Evolutionary conservation across 2,797 vertebrate genomes (phyloP).

Genomic region (Limnodromus scolopaceus): DNA sequence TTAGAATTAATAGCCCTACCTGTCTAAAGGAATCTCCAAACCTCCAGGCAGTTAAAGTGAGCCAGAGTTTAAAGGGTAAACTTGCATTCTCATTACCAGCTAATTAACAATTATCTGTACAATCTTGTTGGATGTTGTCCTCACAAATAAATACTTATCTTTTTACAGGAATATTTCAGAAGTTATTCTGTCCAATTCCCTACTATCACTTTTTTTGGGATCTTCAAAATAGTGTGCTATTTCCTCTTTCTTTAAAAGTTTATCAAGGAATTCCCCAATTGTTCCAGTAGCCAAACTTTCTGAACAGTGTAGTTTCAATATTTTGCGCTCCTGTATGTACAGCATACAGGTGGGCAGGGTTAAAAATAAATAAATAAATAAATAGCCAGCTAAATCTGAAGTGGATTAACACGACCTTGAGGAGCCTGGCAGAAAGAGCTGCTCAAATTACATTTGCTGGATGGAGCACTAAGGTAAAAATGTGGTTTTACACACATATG

Average conservation of each 20-base stretch:
- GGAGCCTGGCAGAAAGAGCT: neutral
- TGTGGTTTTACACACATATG: neutral
- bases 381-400: neutral
- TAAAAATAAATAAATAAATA: neutral
- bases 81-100: neutral
- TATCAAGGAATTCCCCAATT: neutral
- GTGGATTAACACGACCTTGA: neutral
- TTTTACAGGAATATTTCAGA: neutral
- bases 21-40: neutral
- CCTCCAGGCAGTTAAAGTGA: neutral
- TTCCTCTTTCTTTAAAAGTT: neutral
- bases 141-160: neutral
- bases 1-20: neutral
- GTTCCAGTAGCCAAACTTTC: neutral
- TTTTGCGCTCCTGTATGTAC: neutral
- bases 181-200: neutral
- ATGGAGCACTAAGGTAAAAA: neutral
- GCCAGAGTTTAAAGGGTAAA: neutral
- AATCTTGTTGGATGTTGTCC: neutral
- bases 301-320: neutral
- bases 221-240: neutral
- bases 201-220: fast-evolving
- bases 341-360: neutral
- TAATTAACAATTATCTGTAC: neutral
- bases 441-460: neutral